Evolutionary conservation across 92 coral and sea anemone genomes (phyloP), one percentile per base, ranked within the genome.

Genomic region (Plumapathes pennacea): DNA sequence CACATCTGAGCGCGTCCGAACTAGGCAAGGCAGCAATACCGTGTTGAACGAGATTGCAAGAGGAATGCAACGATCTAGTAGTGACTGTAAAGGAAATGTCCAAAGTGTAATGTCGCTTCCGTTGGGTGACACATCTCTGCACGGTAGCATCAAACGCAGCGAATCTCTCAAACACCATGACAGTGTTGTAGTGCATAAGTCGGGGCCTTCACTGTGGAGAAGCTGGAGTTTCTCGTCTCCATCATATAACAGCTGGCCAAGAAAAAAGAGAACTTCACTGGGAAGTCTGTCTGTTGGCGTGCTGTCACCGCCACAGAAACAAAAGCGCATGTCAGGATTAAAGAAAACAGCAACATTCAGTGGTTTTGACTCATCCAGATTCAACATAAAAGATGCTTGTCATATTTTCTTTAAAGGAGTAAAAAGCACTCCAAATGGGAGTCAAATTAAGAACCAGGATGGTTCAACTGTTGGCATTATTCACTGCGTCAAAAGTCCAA

Each of bases 401-500:
- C 31, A 32, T 25, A 10, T 20, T 10, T 31, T 10, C 23, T 55
- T 4, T 40, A 32, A 14, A 15, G 57, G 28, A 19, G 74, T 39
- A 12, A 76, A 81, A 64, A 86, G 89, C 34, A 76, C 78, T 13
- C 95, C 95, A 0, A 32, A 62, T 29, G 23, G 54, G 19, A 76
- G 70, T 21, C 91, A 83, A n/a, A 91, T 87, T 9, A 82, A 48
- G 54, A 89, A 86, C 40, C 96, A 90, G 57, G 75, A 85, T 72
- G 97, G 96, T 4, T 28, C 71, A 38, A 50, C 82, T 18, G 60
- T 83, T 11, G 97, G 97, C 4, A 73, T 84, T 43, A 85, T 91
- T 20, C 97, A 91, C 47, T 91, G 83, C 38, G 86, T 83, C 43
- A 91, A 91, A 68, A 79, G 96, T 18, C 90, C 28, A 78, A 77